phyloP scores from a whole-genome alignment of 2,113 vertebrate genomes.

The Podarcis raffonei region DNA sequence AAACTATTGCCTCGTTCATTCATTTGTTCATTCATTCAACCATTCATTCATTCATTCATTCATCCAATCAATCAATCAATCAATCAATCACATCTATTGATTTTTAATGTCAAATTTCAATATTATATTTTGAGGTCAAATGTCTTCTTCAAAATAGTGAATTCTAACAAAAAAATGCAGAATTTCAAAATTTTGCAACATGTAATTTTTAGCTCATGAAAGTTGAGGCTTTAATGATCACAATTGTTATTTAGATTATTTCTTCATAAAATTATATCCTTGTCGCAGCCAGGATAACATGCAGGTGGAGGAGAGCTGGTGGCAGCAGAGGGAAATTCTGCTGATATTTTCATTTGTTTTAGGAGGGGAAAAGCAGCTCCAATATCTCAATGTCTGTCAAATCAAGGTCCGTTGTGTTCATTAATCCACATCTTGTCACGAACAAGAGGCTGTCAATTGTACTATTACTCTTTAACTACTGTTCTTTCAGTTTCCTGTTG shows the following conservation, averaged over 20 bases:
- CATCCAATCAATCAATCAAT: no score
- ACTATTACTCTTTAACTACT: conserved; percentile 19
- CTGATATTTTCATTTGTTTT: background rate
- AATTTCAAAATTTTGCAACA: background rate
- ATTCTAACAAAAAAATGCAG: background rate
- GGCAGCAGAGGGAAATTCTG: background rate
- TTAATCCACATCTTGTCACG: background rate
- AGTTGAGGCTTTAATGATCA: background rate
- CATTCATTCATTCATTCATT: no score
- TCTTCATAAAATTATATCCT: background rate
- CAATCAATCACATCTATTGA: background rate
- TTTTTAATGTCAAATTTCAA: background rate
- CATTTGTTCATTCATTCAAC: no score
- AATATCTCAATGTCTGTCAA: background rate
- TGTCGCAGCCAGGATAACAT: no score
- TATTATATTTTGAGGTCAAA: background rate
- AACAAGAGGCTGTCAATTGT: background rate
- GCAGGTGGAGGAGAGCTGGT: background rate
- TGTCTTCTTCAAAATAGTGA: background rate
- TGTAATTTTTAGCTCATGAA: background rate
- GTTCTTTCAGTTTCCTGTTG: background rate
- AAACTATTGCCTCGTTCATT: no score
- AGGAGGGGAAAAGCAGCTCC: background rate
- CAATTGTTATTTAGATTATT: background rate
- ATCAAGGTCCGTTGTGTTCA: background rate